Evolutionary conservation across 1,140 invertebrate species (phyloP).

Genomic region (Mya arenaria): DNA sequence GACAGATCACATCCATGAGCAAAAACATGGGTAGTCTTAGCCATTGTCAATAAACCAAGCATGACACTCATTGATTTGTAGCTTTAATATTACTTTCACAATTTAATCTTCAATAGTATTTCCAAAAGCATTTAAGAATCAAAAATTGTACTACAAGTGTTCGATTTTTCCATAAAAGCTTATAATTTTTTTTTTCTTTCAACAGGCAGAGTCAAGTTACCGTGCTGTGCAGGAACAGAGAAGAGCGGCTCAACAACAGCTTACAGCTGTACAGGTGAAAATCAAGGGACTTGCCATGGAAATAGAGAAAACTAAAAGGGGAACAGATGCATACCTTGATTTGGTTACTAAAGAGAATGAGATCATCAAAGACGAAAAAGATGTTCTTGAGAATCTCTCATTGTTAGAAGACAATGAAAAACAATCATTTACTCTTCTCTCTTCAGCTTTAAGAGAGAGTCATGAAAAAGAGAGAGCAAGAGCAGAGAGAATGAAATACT

Average conservation of each 20-base stretch:
- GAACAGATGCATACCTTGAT: conserved; percentile 86
- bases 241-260: conserved; percentile 83
- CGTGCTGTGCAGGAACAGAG: conserved; percentile 84
- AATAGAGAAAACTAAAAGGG: conserved; percentile 86
- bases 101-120: no score
- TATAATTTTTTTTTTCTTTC: no score
- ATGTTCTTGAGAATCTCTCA: conserved; percentile 75
- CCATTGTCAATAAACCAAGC: no score
- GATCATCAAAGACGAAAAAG: conserved; percentile 79
- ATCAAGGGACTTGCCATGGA: conserved; percentile 86
- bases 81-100: no score
- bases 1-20: no score
- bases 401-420: conserved; percentile 83
- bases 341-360: conserved; percentile 83
- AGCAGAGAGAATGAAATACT: conserved; percentile 89
- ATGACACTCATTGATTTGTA: no score
- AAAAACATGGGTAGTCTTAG: no score
- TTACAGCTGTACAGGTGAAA: conserved; percentile 84
- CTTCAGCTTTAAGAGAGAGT: conserved; percentile 86
- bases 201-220: conserved; percentile 84
- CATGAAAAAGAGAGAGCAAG: conserved; percentile 89
- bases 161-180: no score
- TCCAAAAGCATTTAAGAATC: no score
- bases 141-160: no score
- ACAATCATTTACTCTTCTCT: conserved; percentile 86